Evolutionary conservation across 2,797 vertebrate genomes (phyloP).

Genomic region (Zalophus californianus): DNA sequence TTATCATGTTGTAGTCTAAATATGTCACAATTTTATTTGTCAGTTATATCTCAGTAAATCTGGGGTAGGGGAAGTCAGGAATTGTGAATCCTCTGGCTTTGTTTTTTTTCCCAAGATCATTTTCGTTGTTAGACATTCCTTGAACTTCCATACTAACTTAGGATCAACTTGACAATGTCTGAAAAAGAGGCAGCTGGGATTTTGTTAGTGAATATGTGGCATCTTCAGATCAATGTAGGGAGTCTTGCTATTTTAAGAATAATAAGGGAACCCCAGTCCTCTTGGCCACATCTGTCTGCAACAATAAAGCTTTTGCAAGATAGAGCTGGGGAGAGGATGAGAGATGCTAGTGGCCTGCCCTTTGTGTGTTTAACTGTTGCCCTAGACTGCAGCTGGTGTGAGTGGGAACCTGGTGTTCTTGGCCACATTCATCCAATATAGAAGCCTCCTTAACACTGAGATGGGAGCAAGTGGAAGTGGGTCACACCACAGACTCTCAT

Average conservation of each 20-base stretch:
- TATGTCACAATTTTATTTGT: neutral
- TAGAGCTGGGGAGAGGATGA: accelerated
- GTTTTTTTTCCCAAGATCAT: neutral
- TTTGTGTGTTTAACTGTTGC: too few species aligned
- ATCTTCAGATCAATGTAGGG: neutral
- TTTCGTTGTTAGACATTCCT: neutral
- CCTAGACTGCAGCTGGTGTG: accelerated
- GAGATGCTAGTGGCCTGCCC: accelerated
- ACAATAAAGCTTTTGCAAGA: neutral
- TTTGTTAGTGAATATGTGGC: neutral
- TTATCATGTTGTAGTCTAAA: neutral
- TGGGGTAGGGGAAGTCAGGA: neutral
- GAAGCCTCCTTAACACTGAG: neutral
- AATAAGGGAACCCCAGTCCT: neutral
- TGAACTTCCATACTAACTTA: neutral
- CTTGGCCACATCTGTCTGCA: neutral
- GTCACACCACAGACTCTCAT: neutral
- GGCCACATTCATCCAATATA: accelerated
- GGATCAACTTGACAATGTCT: neutral
- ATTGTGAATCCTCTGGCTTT: neutral
- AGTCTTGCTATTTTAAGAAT: neutral
- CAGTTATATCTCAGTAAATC: neutral
- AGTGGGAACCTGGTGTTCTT: accelerated
- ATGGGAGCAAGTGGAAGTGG: neutral
- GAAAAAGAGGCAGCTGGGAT: neutral